These are phyloP conservation scores for Panthera uncia DNA, from an alignment of 2,113 vertebrate species.

Conservation along the genomic window DNA sequence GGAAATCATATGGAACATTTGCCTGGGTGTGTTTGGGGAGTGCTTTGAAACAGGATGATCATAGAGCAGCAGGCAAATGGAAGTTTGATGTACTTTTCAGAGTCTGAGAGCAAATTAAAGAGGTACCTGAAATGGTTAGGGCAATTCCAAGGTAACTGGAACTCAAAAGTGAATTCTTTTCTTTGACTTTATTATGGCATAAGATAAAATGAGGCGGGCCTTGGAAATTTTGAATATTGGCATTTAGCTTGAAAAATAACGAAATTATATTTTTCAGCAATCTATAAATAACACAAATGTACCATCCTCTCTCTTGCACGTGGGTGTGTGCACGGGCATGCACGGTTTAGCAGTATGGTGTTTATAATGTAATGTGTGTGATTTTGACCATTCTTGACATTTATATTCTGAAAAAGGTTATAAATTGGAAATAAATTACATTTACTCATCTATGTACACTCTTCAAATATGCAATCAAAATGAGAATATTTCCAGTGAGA, in stretches of 20 bases:
- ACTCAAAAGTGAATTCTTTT: background rate
- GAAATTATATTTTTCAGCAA: background rate
- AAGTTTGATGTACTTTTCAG: background rate
- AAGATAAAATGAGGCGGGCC: background rate
- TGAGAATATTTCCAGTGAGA: background rate
- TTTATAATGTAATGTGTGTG: background rate
- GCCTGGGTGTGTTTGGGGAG: background rate
- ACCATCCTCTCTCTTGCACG: no score
- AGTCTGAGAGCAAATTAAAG: background rate
- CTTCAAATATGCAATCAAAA: background rate
- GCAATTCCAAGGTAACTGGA: background rate
- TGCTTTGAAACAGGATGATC: background rate
- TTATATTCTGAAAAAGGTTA: background rate
- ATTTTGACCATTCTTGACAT: background rate
- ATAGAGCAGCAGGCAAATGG: background rate
- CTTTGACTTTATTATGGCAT: background rate
- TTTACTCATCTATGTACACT: background rate
- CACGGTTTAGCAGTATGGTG: background rate
- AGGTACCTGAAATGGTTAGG: no score
- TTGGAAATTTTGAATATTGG: background rate
- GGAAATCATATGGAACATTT: background rate
- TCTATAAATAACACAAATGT: background rate
- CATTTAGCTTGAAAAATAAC: background rate
- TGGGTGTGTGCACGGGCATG: no score
- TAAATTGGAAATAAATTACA: background rate